A percentile compares a stretch with the other conserved stretches of the same genome.
Evolutionary conservation across 2,113 vertebrate species (phyloP).

Genomic region (Periophthalmus modestus): DNA sequence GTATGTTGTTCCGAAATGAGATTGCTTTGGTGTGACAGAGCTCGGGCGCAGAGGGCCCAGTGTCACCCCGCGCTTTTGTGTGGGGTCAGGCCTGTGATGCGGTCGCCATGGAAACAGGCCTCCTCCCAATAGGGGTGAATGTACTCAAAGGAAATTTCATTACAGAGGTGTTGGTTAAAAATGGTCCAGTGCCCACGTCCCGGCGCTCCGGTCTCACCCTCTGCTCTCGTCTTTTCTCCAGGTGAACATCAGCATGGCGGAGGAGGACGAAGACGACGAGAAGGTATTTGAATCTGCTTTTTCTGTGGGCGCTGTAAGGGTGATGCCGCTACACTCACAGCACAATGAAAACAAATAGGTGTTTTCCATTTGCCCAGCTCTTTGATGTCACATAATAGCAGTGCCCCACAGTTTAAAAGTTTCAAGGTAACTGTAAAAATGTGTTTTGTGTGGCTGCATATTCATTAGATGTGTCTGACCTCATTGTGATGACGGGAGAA

Average conservation of each 20-base stretch:
- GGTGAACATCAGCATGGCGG: constrained; percentile 86
- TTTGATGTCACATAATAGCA: neutral
- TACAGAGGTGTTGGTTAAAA: constrained; percentile 82
- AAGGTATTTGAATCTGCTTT: constrained; percentile 83
- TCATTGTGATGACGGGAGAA: neutral
- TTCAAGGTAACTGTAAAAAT: constrained; percentile 2
- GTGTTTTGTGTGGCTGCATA: neutral
- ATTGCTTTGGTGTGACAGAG: constrained; percentile 80
- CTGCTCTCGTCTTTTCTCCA: constrained; percentile 75
- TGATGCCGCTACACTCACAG: constrained; percentile 29
- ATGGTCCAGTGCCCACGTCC: constrained; percentile 76
- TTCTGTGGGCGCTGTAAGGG: constrained; percentile 35
- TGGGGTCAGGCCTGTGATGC: constrained; percentile 80
- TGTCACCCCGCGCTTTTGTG: constrained; percentile 80
- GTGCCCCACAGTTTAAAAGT: neutral
- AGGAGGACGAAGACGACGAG: constrained; percentile 93
- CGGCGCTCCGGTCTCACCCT: constrained; percentile 68
- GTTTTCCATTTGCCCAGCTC: neutral
- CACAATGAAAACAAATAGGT: neutral
- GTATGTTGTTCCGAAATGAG: constrained; percentile 78
- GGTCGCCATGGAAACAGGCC: constrained; percentile 81
- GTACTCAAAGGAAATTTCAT: constrained; percentile 82
- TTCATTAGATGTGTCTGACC: neutral
- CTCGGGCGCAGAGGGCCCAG: constrained; percentile 76
- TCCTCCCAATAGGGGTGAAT: constrained; percentile 80